A percentile compares a stretch with the other conserved stretches of the same genome.
phyloP scores from a whole-genome alignment of 2,888 invertebrate genomes.

The Sarcophaga rosellei region DNA sequence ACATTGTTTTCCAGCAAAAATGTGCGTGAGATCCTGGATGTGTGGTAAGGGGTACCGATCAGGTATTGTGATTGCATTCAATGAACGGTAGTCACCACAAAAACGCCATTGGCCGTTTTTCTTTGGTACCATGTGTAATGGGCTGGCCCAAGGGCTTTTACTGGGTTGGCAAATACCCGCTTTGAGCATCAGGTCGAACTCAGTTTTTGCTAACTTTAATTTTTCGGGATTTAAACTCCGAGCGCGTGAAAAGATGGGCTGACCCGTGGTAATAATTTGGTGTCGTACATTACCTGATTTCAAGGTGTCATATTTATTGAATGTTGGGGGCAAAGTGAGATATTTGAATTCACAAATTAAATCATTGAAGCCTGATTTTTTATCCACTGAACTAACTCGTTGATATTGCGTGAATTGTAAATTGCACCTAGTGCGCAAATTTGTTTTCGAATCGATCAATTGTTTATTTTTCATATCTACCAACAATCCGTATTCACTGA shows the following conservation, averaged over 20 bases:
- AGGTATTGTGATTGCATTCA: constrained; percentile 31
- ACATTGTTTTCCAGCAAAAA: constrained; percentile 45
- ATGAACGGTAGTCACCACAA: constrained; percentile 41
- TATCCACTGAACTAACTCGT: constrained; percentile 42
- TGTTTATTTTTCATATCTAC: constrained; percentile 34
- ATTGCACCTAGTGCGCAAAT: too few species aligned
- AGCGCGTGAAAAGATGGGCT: constrained; percentile 42
- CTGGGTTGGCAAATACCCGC: constrained; percentile 23
- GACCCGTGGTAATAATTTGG: constrained; percentile 52
- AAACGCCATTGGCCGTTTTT: constrained; percentile 35
- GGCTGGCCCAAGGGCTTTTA: too few species aligned
- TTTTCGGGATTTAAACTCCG: constrained; percentile 45
- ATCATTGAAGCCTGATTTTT: constrained; percentile 32
- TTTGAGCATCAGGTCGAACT: constrained; percentile 34
- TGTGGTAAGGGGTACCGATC: constrained; percentile 73
- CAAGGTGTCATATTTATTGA: constrained; percentile 18
- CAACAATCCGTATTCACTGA: constrained; percentile 29
- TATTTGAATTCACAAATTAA: constrained; percentile 42
- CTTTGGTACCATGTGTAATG: constrained; percentile 27
- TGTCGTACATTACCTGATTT: constrained; percentile 31
- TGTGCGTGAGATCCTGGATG: constrained; percentile 58
- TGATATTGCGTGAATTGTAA: constrained; percentile 36
- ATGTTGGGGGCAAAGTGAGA: constrained; percentile 34
- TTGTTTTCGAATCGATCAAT: constrained; percentile 44
- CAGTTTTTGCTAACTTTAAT: constrained; percentile 35